Percentiles rank a stretch among this genome's conserved stretches.
phyloP scores from a whole-genome alignment of 2,797 vertebrate species.

The Percopsis omiscomaycus region DNA sequence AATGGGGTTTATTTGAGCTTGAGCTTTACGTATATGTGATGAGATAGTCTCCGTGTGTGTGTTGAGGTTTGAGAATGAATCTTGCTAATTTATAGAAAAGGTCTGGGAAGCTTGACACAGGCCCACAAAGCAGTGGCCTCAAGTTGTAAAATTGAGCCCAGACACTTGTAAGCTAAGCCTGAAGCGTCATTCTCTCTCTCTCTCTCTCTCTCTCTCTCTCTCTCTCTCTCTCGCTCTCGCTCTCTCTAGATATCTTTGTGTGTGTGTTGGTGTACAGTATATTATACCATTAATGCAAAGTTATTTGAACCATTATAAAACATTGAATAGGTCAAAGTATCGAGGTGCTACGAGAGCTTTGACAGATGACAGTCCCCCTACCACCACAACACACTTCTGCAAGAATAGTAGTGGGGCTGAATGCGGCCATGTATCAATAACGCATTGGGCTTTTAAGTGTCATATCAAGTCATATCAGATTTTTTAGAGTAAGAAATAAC shows the following conservation, averaged over 20 bases:
- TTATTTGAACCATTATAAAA: conserved; percentile 9
- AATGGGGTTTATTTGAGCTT: too few relatives aligned
- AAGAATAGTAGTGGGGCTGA: not conserved
- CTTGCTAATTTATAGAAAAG: not conserved
- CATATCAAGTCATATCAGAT: too few relatives aligned
- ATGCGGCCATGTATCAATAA: conserved; percentile 1
- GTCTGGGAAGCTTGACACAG: conserved; percentile 4
- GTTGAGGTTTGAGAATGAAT: not conserved
- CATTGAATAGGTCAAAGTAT: conserved; percentile 61
- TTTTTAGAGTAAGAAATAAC: too few relatives aligned
- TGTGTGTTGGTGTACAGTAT: not conserved
- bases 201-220: not conserved
- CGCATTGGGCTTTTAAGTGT: too few relatives aligned
- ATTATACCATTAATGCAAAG: too few relatives aligned
- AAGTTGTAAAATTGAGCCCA: conserved; percentile 13
- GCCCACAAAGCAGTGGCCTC: not conserved
- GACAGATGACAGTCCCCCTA: conserved; percentile 65
- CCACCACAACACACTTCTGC: conserved; percentile 1
- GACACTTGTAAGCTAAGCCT: conserved; percentile 4
- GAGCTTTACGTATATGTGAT: too few relatives aligned
- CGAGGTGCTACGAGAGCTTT: conserved; percentile 68
- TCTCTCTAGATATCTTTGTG: not conserved
- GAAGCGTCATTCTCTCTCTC: not conserved
- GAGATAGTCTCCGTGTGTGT: not conserved
- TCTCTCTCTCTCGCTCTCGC: not conserved